Base-by-base conservation (phyloP, 2,797 vertebrate species). In the Galago senegalensis region DNA sequence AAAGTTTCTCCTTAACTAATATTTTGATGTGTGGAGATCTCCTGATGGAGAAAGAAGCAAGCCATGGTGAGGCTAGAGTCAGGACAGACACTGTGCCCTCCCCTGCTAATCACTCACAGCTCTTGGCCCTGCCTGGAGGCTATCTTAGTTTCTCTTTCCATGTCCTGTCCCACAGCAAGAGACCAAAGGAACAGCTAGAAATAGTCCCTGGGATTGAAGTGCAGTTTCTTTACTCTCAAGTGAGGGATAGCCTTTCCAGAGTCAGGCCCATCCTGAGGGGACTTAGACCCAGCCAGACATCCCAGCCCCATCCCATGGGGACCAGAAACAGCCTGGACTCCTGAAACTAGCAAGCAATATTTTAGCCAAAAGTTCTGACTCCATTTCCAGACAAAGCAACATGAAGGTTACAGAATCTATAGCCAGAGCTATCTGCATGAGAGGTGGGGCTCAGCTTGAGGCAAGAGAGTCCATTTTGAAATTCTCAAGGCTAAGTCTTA, bases 21-120 rank as follows among this genome's bases (percentile, higher is more conserved):
- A 84, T 75, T 96, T 84, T 85, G 83, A 93, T 89, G 17, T 88
- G 60, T 40, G 49, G 40, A 95, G 89, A 70, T 87, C 53, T 80
- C 53, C 65, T 46, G 67, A 83, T 27, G 27, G 92, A 77, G 61
- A 86, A 93, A 81, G 75, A 77, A 83, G 79, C 40, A 69, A 94
- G 86, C 21, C 56, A 27, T 5, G 4, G 37, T 84, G 81, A 95
- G 70, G n/a, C 43, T 2, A 56, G 40, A 76, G 29, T 79, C 43
- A 49, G 79, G 53, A n/a, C 7, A 29, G 56, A 60, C 7, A 2
- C 8, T 8, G 13, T 29, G 14, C 12, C 4, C 77, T 91, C 18
- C 21, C 67, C 29, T 61, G 49, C 85, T 60, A 21, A 14, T 56
- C 43, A 18, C 63, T 82, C 53, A 5, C 0, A 3, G 25, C 75